Percentiles rank a stretch among this genome's conserved stretches.
Conservation (phyloP, 2,113 vertebrate species). For the Antennarius striatus region DNA sequence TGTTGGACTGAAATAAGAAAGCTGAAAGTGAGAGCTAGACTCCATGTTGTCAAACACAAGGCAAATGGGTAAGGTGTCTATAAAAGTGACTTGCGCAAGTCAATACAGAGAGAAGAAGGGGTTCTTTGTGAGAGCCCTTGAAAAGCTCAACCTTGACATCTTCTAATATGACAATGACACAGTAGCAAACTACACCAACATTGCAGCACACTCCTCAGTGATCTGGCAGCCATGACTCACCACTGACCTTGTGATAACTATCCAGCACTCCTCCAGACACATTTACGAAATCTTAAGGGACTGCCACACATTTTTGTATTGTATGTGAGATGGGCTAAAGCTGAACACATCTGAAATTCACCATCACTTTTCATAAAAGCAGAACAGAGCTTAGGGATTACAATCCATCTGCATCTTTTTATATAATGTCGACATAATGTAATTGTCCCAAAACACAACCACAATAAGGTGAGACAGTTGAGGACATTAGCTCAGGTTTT, state of each 20-base stretch:
- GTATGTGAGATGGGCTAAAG: constrained; percentile 17
- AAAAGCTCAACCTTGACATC: constrained; percentile 60
- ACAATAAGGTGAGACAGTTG: constrained; percentile 66
- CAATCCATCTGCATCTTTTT: constrained; percentile 45
- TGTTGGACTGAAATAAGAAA: constrained; percentile 25
- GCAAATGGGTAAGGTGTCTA: constrained; percentile 31
- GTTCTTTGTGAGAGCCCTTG: constrained; percentile 40
- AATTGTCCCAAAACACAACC: constrained; percentile 51
- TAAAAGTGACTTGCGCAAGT: constrained; percentile 34
- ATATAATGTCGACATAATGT: constrained; percentile 50
- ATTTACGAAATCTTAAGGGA: constrained; percentile 56
- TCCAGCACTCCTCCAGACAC: constrained; percentile 41
- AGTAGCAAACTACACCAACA: constrained; percentile 58
- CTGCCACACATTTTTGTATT: constrained; percentile 16
- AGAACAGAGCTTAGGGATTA: constrained; percentile 27
- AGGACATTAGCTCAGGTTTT: constrained; percentile 73
- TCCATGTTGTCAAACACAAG: constrained; percentile 42
- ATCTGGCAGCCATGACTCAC: constrained; percentile 59
- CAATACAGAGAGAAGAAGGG: constrained; percentile 1
- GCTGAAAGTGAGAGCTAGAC: constrained; percentile 30
- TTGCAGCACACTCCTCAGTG: constrained; percentile 33
- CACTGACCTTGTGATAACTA: constrained; percentile 63
- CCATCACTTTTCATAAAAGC: background rate
- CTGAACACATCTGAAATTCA: constrained; percentile 56
- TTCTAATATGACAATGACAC: constrained; percentile 55